Evolutionary conservation across 2,113 vertebrate genomes (phyloP).

Genomic region (Gopherus evgoodei): DNA sequence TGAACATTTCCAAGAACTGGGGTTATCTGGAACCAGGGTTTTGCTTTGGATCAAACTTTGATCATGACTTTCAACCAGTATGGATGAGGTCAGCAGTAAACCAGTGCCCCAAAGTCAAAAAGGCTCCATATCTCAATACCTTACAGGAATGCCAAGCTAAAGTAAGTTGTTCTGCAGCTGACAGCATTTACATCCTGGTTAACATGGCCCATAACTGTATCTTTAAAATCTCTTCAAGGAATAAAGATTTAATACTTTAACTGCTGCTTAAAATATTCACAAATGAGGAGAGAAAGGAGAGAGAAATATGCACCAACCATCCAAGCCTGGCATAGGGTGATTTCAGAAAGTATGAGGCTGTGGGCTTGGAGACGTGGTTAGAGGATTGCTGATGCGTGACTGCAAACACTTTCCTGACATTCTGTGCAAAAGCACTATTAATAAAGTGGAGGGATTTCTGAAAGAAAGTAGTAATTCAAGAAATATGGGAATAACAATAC

Average conservation of each 20-base stretch:
- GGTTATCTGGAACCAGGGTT: neutral
- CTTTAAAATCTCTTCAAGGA: neutral
- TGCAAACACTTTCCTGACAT: slow-evolving; percentile 28
- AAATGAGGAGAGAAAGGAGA: neutral
- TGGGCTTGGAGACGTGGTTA: slow-evolving; percentile 70
- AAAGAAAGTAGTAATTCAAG: slow-evolving; percentile 17
- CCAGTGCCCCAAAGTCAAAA: neutral
- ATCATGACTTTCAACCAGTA: neutral
- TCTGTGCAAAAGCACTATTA: slow-evolving; percentile 53
- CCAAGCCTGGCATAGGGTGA: slow-evolving; percentile 80
- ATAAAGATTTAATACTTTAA: neutral
- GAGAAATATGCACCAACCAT: slow-evolving; percentile 75
- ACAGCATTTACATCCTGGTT: neutral
- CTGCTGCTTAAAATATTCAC: neutral
- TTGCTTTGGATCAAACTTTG: neutral
- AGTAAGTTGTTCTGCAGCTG: neutral
- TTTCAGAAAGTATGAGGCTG: slow-evolving; percentile 76
- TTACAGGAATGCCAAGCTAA: neutral
- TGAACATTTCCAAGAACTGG: neutral
- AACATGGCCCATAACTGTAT: neutral
- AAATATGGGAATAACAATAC: neutral
- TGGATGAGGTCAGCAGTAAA: neutral
- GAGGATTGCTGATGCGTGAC: neutral
- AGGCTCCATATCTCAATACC: fast-evolving
- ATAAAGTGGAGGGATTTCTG: slow-evolving; percentile 74